phyloP scores from a whole-genome alignment of 1,140 invertebrate species.

The Goniozus legneri region DNA sequence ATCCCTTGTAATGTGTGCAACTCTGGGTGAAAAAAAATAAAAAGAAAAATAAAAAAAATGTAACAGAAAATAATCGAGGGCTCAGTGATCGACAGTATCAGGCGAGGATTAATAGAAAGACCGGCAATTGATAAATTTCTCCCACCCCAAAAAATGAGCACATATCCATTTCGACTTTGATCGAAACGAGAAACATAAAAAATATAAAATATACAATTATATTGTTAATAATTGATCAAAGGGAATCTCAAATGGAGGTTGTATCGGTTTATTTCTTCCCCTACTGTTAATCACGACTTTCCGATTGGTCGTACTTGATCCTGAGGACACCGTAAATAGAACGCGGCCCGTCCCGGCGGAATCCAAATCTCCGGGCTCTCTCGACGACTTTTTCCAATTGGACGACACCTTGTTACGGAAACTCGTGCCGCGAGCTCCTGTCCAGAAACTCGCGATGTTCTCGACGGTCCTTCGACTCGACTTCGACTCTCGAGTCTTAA shows the following conservation, averaged over 20 bases:
- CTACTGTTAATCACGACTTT: no score
- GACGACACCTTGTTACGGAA: slow-evolving; percentile 32
- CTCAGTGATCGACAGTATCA: slow-evolving; percentile 1
- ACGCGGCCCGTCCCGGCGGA: slow-evolving; percentile 17
- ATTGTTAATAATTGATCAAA: no score
- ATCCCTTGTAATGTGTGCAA: slow-evolving; percentile 50
- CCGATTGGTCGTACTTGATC: slow-evolving; percentile 37
- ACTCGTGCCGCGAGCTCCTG: slow-evolving; percentile 25
- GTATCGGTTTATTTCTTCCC: no score
- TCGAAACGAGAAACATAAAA: no score
- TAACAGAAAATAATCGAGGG: not conserved
- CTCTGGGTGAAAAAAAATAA: slow-evolving; percentile 37
- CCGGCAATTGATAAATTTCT: no score
- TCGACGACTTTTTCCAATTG: slow-evolving; percentile 27
- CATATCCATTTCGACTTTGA: no score
- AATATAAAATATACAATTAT: no score
- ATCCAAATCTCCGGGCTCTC: slow-evolving; percentile 29
- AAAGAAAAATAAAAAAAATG: slow-evolving; percentile 21
- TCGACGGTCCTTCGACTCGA: slow-evolving; percentile 31
- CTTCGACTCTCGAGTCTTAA: slow-evolving; percentile 17
- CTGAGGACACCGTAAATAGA: slow-evolving; percentile 25
- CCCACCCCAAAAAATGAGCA: no score
- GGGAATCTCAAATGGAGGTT: no score
- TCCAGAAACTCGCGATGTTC: slow-evolving; percentile 37
- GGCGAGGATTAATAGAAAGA: not conserved